Base-by-base conservation (phyloP, 2,113 vertebrate genomes). In the Callorhinus ursinus region DNA sequence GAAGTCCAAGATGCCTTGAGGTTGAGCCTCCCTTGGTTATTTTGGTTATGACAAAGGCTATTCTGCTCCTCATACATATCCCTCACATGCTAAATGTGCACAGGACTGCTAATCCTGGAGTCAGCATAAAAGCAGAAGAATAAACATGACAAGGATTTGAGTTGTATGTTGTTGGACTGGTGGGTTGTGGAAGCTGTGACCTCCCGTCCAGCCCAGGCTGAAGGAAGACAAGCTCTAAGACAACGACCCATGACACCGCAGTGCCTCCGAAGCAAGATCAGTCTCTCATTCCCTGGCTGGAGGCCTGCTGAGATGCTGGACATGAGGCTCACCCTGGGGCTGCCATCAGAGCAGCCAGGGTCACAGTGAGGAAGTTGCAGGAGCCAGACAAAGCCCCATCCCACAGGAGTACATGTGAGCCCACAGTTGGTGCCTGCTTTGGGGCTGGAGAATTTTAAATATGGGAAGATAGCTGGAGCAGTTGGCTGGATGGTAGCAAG, bases 231-330 rank as follows among this genome's bases (percentile, higher is more conserved):
- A 33, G 46, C 4, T 89, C 59, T 31, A 28, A 71, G 28, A 24
- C 16, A 55, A 72, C 3, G 12, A n/a, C 24, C 21, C 18, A 14
- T 0, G 24, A 65, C 33, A 55, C 16, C 5, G 6, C 39, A 2
- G 86, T n/a, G 1, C 33, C 39, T 72, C 8, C 11, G 28, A 22
- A 42, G 42, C 2, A 15, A 76, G 57, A 42, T 33, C 51, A 13
- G 39, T 39, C 1, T 77, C 7, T 33, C 12, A 1, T 9, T n/a
- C 31, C 49, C 4, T 2, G 21, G 11, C n/a, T 63, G 5, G 39
- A 65, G 7, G 0, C 0, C 55, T 46, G 7, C n/a, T 57, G 46
- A 80, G 24, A 7, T 46, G 6, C 3, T 26, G 21, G 36, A 24
- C 18, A 69, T 42, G 8, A 51, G 16, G 11, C 67, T 21, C 9